These are phyloP conservation scores for Ispidina lecontei DNA, from an alignment of 2,797 vertebrate species.

Conservation along the genomic window DNA sequence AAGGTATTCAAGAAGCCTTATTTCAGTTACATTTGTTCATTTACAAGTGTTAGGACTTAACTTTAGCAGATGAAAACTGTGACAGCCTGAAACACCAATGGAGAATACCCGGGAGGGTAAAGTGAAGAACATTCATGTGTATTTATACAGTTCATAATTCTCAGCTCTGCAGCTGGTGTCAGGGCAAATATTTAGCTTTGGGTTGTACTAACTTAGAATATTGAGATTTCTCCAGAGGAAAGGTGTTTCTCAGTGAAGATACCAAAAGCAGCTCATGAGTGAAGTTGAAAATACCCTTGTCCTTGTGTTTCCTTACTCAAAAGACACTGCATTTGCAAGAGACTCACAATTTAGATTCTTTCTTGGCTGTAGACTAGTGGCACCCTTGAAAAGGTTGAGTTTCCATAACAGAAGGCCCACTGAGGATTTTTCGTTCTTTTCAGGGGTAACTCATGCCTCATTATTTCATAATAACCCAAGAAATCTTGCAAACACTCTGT, in stretches of 20 bases:
- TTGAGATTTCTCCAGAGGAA: background rate
- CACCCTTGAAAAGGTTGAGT: background rate
- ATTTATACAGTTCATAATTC: background rate
- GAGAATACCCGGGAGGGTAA: background rate
- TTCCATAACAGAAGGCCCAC: background rate
- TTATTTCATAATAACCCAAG: background rate
- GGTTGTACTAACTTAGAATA: background rate
- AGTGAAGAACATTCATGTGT: background rate
- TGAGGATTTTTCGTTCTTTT: background rate
- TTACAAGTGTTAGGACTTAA: background rate
- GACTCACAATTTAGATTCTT: background rate
- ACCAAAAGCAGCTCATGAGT: background rate
- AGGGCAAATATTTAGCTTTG: background rate
- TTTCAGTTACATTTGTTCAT: background rate
- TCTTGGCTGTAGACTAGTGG: background rate
- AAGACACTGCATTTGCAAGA: background rate
- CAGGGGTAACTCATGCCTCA: background rate
- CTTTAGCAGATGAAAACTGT: background rate
- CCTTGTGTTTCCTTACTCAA: background rate
- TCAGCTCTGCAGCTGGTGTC: background rate
- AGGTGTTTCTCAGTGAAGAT: background rate
- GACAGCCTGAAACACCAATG: background rate
- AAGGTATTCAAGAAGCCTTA: background rate
- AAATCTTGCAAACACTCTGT: background rate
- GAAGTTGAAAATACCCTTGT: background rate